Conservation (phyloP, 2,113 vertebrate species). For the Sterna hirundo region DNA sequence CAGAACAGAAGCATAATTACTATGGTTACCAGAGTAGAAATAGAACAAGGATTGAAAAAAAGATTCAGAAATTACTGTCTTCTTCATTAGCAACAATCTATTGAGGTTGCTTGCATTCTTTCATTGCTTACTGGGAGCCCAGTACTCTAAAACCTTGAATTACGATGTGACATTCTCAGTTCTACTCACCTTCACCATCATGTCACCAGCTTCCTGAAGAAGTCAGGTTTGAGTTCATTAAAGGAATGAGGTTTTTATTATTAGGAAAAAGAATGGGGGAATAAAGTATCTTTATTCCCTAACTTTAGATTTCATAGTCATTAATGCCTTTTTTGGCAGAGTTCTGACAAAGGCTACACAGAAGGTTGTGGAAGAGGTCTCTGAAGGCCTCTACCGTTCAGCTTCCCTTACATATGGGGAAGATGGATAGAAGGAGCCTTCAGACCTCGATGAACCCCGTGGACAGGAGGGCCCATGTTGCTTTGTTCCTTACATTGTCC, state of each 20-base stretch:
- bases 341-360: neutral
- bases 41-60: neutral
- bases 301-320: neutral
- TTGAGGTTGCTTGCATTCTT: neutral
- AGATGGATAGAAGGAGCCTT: neutral
- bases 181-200: neutral
- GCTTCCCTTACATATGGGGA: neutral
- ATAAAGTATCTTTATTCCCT: neutral
- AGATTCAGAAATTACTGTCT: neutral
- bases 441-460: accelerated
- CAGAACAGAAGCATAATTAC: neutral
- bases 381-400: neutral
- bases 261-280: neutral
- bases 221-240: neutral
- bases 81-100: neutral
- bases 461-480: neutral
- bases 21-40: neutral
- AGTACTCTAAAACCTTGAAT: neutral
- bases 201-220: neutral
- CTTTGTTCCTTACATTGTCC: neutral
- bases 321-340: neutral
- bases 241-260: neutral
- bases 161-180: neutral
- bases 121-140: neutral
- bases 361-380: neutral